Percentiles rank a stretch among this genome's conserved stretches.
Evolutionary conservation across 2,797 vertebrate species (phyloP).

Genomic region (Chelon labrosus): DNA sequence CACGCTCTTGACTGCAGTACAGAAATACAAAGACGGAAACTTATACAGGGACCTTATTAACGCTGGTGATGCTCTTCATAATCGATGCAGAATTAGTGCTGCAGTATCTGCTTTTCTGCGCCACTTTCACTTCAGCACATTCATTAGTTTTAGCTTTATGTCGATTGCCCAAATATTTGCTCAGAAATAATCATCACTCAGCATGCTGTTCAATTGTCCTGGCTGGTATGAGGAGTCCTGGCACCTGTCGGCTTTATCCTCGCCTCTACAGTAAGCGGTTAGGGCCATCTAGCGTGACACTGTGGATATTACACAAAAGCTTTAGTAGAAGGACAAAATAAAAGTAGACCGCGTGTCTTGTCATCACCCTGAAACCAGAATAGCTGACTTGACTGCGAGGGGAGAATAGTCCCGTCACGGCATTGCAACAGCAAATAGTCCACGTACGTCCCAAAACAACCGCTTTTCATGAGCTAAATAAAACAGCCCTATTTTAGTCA

Average conservation of each 20-base stretch:
- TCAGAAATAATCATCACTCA: slow-evolving; percentile 25
- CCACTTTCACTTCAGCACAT: slow-evolving; percentile 4
- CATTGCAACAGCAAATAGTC: slow-evolving; percentile 8
- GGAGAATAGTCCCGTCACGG: slow-evolving; percentile 16
- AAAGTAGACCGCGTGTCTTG: slow-evolving; percentile 38
- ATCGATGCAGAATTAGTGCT: not conserved
- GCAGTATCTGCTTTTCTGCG: not conserved
- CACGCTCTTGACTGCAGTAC: slow-evolving; percentile 2
- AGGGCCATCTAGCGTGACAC: slow-evolving; percentile 80
- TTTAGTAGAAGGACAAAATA: slow-evolving; percentile 44
- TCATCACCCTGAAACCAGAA: slow-evolving; percentile 36
- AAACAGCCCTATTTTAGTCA: not conserved
- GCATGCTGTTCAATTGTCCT: slow-evolving; percentile 36
- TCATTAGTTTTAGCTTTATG: slow-evolving; percentile 1
- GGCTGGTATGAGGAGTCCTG: slow-evolving; percentile 33
- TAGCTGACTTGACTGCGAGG: slow-evolving; percentile 43
- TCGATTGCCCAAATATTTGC: slow-evolving; percentile 26
- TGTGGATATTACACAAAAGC: slow-evolving; percentile 72
- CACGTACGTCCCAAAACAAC: not conserved
- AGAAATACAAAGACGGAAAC: slow-evolving; percentile 28
- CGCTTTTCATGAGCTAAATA: not conserved
- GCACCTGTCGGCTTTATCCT: slow-evolving; percentile 32
- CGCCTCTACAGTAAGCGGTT: slow-evolving; percentile 42
- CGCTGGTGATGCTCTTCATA: not conserved
- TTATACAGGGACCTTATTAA: slow-evolving; percentile 20